These are phyloP conservation scores for Loris lydekkerianus DNA, from an alignment of 2,797 vertebrate genomes.

Conservation along the genomic window DNA sequence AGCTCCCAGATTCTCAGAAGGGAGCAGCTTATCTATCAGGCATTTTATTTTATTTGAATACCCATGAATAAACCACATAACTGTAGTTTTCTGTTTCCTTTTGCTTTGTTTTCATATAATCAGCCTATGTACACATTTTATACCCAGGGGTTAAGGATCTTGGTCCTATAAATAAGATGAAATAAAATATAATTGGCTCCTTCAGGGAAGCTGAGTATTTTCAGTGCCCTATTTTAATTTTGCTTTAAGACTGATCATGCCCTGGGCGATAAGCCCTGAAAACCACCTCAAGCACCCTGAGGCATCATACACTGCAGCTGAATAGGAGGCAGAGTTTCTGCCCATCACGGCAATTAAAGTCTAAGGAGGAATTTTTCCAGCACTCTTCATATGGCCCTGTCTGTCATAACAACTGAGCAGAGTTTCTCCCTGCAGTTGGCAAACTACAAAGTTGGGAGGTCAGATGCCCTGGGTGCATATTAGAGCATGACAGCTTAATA, in stretches of 20 bases:
- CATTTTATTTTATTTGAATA: not conserved
- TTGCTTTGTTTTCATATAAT: conserved; percentile 14
- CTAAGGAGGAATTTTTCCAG: conserved; percentile 44
- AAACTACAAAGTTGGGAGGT: conserved; percentile 54
- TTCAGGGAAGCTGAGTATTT: conserved; percentile 40
- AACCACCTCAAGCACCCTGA: not conserved
- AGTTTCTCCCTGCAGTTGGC: conserved; percentile 41
- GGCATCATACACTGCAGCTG: not conserved
- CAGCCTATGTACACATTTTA: not conserved
- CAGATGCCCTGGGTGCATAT: not conserved
- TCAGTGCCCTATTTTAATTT: conserved; percentile 43
- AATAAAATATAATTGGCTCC: conserved; percentile 54
- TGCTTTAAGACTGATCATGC: conserved; percentile 2
- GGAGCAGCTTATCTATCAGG: not conserved
- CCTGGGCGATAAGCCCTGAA: not conserved
- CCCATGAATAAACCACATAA: not conserved
- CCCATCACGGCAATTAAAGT: conserved; percentile 44
- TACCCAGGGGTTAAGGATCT: conserved; percentile 30
- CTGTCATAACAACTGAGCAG: conserved; percentile 50
- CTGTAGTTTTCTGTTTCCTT: not conserved
- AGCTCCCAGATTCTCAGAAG: not conserved
- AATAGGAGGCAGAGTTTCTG: conserved; percentile 18
- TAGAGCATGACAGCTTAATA: not conserved
- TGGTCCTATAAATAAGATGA: conserved; percentile 58
- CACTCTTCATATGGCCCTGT: conserved; percentile 64